Base-by-base conservation (phyloP, 1,140 invertebrate species). In the Acyrthosiphon pisum region DNA sequence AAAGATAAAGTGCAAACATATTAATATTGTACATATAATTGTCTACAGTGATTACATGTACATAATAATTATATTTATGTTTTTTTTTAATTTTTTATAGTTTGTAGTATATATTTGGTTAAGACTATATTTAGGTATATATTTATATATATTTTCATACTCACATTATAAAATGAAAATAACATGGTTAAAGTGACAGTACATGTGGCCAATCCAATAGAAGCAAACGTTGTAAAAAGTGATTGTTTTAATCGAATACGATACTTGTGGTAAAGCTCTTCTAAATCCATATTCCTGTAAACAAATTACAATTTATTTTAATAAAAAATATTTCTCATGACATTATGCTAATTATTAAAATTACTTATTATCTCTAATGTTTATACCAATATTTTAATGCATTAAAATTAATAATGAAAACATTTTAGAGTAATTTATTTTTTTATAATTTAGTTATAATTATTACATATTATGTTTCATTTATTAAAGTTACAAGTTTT, bases 221-320 rank as follows among this genome's bases (percentile, higher is more conserved):
- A 95, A 8, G 96, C 95, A 35, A 96, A 96, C 0, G 96, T 96
- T 83, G 96, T 95, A 94, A 97, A 97, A 7, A 97, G 95, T 0
- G 96, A 96, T 93, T 97, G 96, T 94, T 97, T 97, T 88, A 97
- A 94, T 41, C 96, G 95, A 26, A 96, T 96, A 94, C 96, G 96
- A 94, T 97, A 97, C 48, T 96, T 94, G 91, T 96, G 95, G 94
- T 97, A 97, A 20, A 97, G 95, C 14, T 96, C 96, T 94, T 97
- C 96, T 93, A 97, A 94, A 94, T 97, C 96, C 94, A 96, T 95
- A 83, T 96, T 94, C n/a, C 90, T 90, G 35, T 35, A 56, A 68
- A 90, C 9, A 60, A 60, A 60, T 30, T 26, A 23, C 14, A 37
- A 60, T 41, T 44, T 90, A 90, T 3, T 90, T 46, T 30, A 44